These are phyloP conservation scores for Noctilio leporinus DNA, from an alignment of 2,113 vertebrate genomes.

Conservation along the genomic window DNA sequence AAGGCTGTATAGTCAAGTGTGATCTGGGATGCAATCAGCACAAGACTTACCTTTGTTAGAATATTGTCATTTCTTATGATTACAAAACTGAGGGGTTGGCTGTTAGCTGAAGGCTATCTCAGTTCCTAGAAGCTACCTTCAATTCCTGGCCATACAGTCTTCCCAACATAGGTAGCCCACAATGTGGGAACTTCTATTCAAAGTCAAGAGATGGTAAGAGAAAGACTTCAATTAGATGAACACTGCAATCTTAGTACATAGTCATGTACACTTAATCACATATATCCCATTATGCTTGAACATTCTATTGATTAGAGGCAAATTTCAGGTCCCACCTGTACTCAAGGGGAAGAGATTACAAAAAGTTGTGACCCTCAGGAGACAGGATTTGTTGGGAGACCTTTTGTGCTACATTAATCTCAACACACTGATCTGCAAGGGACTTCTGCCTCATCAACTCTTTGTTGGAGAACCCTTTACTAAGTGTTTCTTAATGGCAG, in stretches of 20 bases:
- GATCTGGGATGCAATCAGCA: background rate
- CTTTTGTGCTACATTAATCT: background rate
- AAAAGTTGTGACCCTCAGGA: background rate
- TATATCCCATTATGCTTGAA: background rate
- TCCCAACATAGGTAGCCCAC: background rate
- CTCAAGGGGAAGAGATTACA: background rate
- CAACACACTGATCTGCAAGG: background rate
- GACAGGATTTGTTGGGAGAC: background rate
- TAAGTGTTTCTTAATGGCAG: background rate
- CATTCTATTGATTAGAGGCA: background rate
- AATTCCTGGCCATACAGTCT: background rate
- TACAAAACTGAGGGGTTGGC: background rate
- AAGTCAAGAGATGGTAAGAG: background rate
- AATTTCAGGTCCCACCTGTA: background rate
- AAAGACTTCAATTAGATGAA: background rate
- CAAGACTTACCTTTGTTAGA: background rate
- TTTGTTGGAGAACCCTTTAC: background rate
- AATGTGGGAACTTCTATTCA: background rate
- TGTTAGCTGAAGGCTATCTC: background rate
- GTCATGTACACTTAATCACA: fast-evolving
- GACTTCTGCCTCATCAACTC: background rate
- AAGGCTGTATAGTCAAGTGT: background rate
- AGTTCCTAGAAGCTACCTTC: background rate
- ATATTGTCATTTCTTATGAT: background rate
- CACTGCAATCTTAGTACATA: too few relatives aligned